Percentiles rank a stretch among this genome's conserved stretches.
Evolutionary conservation across 2,797 vertebrate genomes (phyloP).

Genomic region (Poecilia gillii): DNA sequence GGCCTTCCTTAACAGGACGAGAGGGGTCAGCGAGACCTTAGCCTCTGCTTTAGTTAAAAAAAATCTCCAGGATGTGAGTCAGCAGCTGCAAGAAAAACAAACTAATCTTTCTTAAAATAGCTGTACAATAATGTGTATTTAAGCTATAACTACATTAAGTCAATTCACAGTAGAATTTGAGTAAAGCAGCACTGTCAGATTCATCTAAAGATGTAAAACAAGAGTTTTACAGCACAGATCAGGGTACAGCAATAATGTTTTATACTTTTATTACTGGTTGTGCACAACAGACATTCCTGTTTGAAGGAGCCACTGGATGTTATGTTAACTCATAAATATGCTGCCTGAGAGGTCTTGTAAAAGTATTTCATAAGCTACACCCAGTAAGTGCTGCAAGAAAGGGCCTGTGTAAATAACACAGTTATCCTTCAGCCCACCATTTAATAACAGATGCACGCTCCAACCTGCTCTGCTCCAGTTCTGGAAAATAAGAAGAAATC

Average conservation of each 20-base stretch:
- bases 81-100: slow-evolving; percentile 25
- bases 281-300: neutral
- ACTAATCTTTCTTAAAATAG: slow-evolving; percentile 35
- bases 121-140: slow-evolving; percentile 31
- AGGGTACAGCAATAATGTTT: slow-evolving; percentile 4
- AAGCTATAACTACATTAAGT: neutral
- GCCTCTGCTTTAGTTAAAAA: slow-evolving; percentile 52
- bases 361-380: slow-evolving; percentile 53
- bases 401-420: neutral
- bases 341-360: slow-evolving; percentile 39
- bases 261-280: slow-evolving; percentile 18
- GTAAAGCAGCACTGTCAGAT: neutral
- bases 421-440: slow-evolving; percentile 1
- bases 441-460: slow-evolving; percentile 19
- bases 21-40: slow-evolving; percentile 30
- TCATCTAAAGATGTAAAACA: neutral
- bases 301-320: neutral
- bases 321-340: neutral
- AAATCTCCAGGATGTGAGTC: slow-evolving; percentile 54
- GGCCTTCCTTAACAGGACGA: slow-evolving; percentile 43
- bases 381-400: slow-evolving; percentile 21
- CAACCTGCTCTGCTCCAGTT: slow-evolving; percentile 19
- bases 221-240: neutral
- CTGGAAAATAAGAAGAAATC: neutral
- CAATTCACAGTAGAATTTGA: neutral